A percentile compares a stretch with the other conserved stretches of the same genome.
Conservation (phyloP, 2,113 vertebrate genomes). For the Oncorhynchus clarkii region DNA sequence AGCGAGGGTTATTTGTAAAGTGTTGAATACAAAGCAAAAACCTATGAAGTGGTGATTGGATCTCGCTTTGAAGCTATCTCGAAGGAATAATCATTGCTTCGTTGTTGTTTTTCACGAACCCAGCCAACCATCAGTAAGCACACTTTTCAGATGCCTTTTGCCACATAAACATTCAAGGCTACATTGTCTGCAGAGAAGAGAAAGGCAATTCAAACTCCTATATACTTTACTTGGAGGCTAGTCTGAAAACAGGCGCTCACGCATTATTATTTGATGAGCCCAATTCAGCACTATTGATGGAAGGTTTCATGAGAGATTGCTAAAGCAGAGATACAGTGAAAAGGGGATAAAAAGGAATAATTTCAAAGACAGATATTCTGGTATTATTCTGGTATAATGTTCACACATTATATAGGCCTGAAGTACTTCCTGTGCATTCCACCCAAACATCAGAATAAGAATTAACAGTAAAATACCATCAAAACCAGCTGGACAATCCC, state of each 20-base stretch:
- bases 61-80: slow-evolving; percentile 9
- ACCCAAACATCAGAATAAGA: too few relatives aligned
- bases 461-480: too few relatives aligned
- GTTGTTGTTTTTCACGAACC: neutral
- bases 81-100: neutral
- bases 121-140: neutral
- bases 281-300: slow-evolving; percentile 6
- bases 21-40: slow-evolving; percentile 4
- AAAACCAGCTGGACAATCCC: too few relatives aligned
- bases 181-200: slow-evolving; percentile 30
- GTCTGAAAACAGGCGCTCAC: slow-evolving; percentile 6
- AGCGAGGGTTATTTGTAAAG: slow-evolving; percentile 30
- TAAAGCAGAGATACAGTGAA: neutral
- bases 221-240: neutral
- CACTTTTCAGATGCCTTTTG: slow-evolving; percentile 30
- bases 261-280: slow-evolving; percentile 5
- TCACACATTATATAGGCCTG: too few relatives aligned
- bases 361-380: neutral
- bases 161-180: slow-evolving; percentile 21
- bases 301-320: slow-evolving; percentile 4
- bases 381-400: neutral
- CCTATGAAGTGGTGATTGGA: neutral
- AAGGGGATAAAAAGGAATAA: neutral
- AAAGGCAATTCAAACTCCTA: neutral
- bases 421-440: too few relatives aligned